Conservation (phyloP, 2,113 vertebrate species). For the Desmodus rotundus region DNA sequence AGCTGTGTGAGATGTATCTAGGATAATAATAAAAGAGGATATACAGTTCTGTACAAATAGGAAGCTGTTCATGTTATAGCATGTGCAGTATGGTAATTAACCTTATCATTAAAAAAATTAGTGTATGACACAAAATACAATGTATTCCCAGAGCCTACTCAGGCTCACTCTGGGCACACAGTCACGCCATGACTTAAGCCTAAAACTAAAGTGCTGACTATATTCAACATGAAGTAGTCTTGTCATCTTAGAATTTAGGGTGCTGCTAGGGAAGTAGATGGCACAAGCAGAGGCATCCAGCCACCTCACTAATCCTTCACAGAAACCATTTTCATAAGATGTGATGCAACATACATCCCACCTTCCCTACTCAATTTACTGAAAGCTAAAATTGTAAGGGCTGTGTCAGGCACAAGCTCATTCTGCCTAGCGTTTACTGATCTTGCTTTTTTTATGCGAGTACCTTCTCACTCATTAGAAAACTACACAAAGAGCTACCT, state of each 20-base stretch:
- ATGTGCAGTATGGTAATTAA: not conserved
- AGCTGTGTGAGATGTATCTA: conserved; percentile 17
- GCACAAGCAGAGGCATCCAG: not conserved
- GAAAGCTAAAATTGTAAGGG: not conserved
- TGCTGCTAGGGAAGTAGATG: not conserved
- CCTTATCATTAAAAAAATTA: not conserved
- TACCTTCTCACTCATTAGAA: not conserved
- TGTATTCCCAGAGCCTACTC: not conserved
- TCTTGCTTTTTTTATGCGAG: not conserved
- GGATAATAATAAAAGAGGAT: not conserved
- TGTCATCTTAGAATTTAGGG: not conserved
- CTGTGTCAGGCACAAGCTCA: not conserved
- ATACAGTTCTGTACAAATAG: conserved; percentile 25
- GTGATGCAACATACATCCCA: not conserved
- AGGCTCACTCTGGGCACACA: not conserved
- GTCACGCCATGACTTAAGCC: not conserved
- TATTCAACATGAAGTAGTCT: not conserved
- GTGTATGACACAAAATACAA: not conserved
- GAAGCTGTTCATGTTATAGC: not conserved
- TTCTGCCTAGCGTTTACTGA: not conserved
- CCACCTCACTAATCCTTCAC: not conserved
- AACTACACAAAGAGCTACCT: not conserved
- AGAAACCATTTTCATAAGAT: not conserved
- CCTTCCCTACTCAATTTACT: not conserved
- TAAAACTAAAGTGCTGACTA: too few relatives aligned